These are phyloP conservation scores for Tragelaphus strepsiceros DNA, from an alignment of 2,113 vertebrate genomes.

Conservation along the genomic window DNA sequence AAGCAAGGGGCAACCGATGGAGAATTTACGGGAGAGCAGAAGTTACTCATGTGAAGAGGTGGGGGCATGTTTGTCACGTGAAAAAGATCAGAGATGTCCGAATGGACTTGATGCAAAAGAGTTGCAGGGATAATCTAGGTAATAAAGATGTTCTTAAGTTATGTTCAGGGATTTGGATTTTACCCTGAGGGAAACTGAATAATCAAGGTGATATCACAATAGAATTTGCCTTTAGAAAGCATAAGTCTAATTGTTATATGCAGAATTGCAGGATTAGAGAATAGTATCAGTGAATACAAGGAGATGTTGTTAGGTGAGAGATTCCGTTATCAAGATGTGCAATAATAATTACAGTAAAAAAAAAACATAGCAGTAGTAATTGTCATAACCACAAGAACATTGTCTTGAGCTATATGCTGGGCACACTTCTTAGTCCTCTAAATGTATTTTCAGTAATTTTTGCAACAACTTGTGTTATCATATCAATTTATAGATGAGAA, in stretches of 20 bases:
- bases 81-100: background rate
- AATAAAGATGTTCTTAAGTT: background rate
- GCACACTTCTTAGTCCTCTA: background rate
- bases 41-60: background rate
- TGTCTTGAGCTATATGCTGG: background rate
- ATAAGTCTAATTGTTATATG: background rate
- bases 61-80: background rate
- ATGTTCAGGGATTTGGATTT: background rate
- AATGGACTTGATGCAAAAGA: background rate
- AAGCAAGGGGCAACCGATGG: background rate
- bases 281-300: background rate
- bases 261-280: background rate
- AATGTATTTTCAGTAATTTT: background rate
- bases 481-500: background rate
- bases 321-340: background rate
- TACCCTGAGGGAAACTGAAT: background rate
- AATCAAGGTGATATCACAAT: background rate
- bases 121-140: background rate
- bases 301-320: background rate
- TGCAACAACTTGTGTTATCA: background rate
- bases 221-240: background rate
- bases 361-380: background rate
- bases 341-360: background rate
- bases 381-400: background rate
- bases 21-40: background rate